Conservation (phyloP, 2,797 vertebrate species). For the Acanthopagrus latus region DNA sequence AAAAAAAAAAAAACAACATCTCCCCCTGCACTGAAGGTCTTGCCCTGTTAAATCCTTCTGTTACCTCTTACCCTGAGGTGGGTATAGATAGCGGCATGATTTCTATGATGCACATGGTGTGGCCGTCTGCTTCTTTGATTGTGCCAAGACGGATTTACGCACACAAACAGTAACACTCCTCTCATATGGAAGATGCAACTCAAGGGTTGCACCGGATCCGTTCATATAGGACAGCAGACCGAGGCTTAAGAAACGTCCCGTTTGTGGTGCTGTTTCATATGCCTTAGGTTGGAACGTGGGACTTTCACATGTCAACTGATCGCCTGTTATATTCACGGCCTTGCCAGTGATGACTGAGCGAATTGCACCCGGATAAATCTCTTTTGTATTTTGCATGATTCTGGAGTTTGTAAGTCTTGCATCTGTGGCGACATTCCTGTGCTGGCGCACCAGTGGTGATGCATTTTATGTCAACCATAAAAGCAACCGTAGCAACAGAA, state of each 20-base stretch:
- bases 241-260: constrained; percentile 1
- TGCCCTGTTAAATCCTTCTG: constrained; percentile 54
- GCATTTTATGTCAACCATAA: no score
- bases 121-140: constrained; percentile 58
- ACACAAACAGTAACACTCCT: constrained; percentile 35
- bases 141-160: constrained; percentile 62
- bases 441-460: no score
- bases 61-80: constrained; percentile 53
- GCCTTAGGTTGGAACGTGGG: not conserved
- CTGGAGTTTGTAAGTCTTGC: no score
- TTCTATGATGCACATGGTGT: constrained; percentile 45
- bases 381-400: no score
- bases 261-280: not conserved
- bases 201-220: not conserved
- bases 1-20: not conserved
- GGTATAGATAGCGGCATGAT: constrained; percentile 48
- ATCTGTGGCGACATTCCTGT: no score
- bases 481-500: no score
- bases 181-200: constrained; percentile 35
- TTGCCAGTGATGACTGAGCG: no score
- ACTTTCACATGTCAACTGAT: no score
- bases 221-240: constrained; percentile 2
- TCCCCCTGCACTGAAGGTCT: constrained; percentile 22
- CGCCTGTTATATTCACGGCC: no score
- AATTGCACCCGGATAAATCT: no score